Base-by-base conservation (phyloP, 2,888 invertebrate species). In the Octodonta nipae region DNA sequence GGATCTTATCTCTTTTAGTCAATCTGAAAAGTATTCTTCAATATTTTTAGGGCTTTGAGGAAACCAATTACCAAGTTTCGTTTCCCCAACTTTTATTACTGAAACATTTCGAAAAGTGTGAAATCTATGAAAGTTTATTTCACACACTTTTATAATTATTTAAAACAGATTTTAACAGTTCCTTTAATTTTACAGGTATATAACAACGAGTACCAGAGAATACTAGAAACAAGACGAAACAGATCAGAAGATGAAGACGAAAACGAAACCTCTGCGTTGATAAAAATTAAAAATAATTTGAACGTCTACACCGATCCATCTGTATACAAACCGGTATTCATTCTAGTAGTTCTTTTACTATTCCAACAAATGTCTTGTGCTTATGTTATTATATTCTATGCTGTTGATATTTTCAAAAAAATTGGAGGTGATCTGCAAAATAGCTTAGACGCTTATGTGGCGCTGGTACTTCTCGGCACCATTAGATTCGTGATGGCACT, bases 341-440 rank as follows among this genome's bases (percentile, higher is more conserved):
- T 72, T 12, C 54, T 73, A 2, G 36, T 64, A 1, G 22, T 60
- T 2, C 40, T 71, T 13, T 66, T 72, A 41, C 20, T 68, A 4
- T 56, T 71, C 13, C 73, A 73, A 54, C 73, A 73, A 51, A 43
- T 69, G 1, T 66, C 70, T 2, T 71, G 71, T 4, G 63, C 63
- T 2, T 73, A 73, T 46, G 67, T 68, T 1, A 61, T 72, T 2
- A 67, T 73, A 32, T 71, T 73, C 48, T 73, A 73, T 43, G 68
- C 71, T 0, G 63, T 70, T 4, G 65, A 67, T 13, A 50, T 71
- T 11, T 68, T 71, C 41, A 50, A 60, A 15, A 53, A 63, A 38
- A 55, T 70, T 15, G 65, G 65, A 2, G 65, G 63, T 1, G 45
- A 56, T 25, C 64, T 65, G 35, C 58, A 60, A 7, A 50, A 50